Evolutionary conservation across 2,797 vertebrate genomes (phyloP).

Genomic region (Picus viridis): DNA sequence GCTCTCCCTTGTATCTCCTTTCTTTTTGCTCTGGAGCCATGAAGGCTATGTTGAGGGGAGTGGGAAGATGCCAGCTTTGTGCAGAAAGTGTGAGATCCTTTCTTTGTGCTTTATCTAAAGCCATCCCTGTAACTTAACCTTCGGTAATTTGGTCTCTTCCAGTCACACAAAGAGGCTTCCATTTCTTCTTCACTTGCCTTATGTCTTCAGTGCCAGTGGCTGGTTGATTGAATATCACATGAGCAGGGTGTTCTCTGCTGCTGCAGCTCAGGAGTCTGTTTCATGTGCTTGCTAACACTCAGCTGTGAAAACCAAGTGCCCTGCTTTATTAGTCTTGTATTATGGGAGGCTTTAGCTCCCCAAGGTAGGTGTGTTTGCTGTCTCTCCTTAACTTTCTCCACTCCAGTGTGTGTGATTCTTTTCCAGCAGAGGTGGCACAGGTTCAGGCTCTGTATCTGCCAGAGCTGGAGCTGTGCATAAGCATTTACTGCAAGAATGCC

Average conservation of each 20-base stretch:
- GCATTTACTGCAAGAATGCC: not conserved
- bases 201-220: not conserved
- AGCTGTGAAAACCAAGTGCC: not conserved
- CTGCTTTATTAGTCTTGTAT: not conserved
- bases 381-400: not conserved
- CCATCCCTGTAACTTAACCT: not conserved
- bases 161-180: not conserved
- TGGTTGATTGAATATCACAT: not conserved
- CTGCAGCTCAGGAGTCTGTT: not conserved
- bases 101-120: not conserved
- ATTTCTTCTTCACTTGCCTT: not conserved
- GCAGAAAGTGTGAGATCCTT: not conserved
- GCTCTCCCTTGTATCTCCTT: not conserved
- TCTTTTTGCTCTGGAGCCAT: not conserved
- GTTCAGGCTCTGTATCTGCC: not conserved
- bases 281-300: not conserved
- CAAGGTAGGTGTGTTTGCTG: not conserved
- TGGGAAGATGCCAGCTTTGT: not conserved
- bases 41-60: not conserved
- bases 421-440: not conserved
- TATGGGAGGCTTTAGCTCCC: not conserved
- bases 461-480: not conserved
- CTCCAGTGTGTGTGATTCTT: not conserved
- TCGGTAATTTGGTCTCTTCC: not conserved
- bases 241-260: not conserved